Percentiles rank a stretch among this genome's conserved stretches.
These are phyloP conservation scores for Lycaena phlaeas DNA, from an alignment of 2,888 invertebrate genomes.

Conservation along the genomic window DNA sequence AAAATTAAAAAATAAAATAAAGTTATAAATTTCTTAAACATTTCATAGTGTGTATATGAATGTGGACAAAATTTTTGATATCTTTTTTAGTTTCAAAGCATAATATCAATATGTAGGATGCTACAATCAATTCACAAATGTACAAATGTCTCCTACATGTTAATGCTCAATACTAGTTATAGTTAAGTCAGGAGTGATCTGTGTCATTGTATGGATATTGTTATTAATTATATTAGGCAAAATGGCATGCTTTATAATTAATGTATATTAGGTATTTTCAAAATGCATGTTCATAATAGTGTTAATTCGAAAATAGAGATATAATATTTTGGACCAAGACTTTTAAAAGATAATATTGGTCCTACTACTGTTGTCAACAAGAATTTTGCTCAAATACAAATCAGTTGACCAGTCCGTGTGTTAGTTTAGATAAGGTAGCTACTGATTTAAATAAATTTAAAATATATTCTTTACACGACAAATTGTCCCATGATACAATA, in stretches of 20 bases:
- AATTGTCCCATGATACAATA: no score
- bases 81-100: background rate
- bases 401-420: background rate
- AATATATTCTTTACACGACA: no score
- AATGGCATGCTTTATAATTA: no score
- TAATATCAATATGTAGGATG: background rate
- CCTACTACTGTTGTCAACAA: background rate
- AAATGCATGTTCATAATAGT: background rate
- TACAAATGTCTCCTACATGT: background rate
- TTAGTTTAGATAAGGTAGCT: background rate
- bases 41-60: background rate
- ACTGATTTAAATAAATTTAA: no score
- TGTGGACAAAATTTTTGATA: background rate
- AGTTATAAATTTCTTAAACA: background rate
- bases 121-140: background rate
- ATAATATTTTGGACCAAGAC: background rate
- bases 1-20: background rate
- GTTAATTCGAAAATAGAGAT: background rate
- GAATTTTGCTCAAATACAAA: background rate
- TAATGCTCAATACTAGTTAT: slow-evolving; percentile 1
- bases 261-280: no score
- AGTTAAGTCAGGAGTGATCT: background rate
- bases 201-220: background rate
- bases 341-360: background rate
- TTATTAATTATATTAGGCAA: background rate